Evolutionary conservation across 2,797 vertebrate species (phyloP).

Genomic region (Alca torda): DNA sequence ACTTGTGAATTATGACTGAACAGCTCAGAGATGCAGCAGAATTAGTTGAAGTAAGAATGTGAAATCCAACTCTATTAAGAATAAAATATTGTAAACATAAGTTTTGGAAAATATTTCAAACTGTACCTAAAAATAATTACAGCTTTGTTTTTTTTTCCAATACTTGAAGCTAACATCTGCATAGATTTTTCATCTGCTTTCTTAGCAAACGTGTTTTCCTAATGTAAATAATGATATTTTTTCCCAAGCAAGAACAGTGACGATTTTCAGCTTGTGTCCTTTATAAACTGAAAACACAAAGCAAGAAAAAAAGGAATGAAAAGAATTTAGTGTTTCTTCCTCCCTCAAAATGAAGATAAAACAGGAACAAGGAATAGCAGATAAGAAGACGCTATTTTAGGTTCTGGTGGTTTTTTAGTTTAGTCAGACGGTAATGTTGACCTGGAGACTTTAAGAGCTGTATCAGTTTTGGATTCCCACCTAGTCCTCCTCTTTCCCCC

Average conservation of each 20-base stretch:
- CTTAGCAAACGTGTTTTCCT: background rate
- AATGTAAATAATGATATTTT: background rate
- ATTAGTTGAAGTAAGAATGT: conserved; percentile 9
- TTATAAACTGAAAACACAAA: background rate
- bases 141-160: background rate
- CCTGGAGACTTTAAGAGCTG: background rate
- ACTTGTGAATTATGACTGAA: background rate
- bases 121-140: background rate
- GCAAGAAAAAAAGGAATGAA: background rate
- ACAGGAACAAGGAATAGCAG: background rate
- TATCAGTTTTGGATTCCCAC: background rate
- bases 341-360: conserved; percentile 34
- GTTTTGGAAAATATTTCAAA: background rate
- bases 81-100: conserved; percentile 7
- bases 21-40: background rate
- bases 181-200: background rate
- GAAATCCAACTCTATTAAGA: background rate
- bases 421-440: background rate
- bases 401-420: background rate
- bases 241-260: background rate
- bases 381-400: background rate
- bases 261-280: background rate
- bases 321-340: conserved; percentile 6
- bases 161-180: background rate
- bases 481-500: background rate